These are phyloP conservation scores for Drosophila insularis DNA, from an alignment of 1,140 invertebrate species.

Conservation along the genomic window DNA sequence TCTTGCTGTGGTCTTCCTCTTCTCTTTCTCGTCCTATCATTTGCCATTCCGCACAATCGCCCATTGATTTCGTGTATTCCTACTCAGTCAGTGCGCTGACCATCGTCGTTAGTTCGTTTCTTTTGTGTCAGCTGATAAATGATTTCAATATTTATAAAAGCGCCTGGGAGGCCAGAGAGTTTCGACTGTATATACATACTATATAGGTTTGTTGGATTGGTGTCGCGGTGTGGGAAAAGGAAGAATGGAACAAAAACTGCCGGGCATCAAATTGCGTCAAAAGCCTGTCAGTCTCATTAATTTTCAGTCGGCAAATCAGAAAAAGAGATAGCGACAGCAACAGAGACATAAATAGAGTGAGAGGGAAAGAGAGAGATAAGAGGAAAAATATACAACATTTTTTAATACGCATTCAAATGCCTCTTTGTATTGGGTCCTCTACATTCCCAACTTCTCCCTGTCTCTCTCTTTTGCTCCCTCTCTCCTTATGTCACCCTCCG, in stretches of 20 bases:
- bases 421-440: conserved; percentile 1
- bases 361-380: neutral
- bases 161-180: neutral
- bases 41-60: conserved; percentile 15
- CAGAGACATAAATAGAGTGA: neutral
- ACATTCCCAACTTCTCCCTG: neutral
- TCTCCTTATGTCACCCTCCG: neutral
- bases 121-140: conserved; percentile 18
- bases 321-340: conserved; percentile 13
- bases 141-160: conserved; percentile 15
- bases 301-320: conserved; percentile 45
- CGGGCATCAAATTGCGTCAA: conserved; percentile 59
- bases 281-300: conserved; percentile 61
- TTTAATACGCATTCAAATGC: conserved; percentile 43
- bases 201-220: neutral
- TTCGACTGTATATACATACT: too few relatives aligned
- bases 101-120: conserved; percentile 6
- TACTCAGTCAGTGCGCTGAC: conserved; percentile 3
- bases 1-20: neutral
- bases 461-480: conserved; percentile 11
- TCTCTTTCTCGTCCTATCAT: neutral
- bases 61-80: conserved; percentile 19
- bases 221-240: neutral
- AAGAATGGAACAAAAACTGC: conserved; percentile 35
- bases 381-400: conserved; percentile 16